These are phyloP conservation scores for Coranthus polyacanthus DNA, from an alignment of 2,797 vertebrate species.

Conservation along the genomic window DNA sequence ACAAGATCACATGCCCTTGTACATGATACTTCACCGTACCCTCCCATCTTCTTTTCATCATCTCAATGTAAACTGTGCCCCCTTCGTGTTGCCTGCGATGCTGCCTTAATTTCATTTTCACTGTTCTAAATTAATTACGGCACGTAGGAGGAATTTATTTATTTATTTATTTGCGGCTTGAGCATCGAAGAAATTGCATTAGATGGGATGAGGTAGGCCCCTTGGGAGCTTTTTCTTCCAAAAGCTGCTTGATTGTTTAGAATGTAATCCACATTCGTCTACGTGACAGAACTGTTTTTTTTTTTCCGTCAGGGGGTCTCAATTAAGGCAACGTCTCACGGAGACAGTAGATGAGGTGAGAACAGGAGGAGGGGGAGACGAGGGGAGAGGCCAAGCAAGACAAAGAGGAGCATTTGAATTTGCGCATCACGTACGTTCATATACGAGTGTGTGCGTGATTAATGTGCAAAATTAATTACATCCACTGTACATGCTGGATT, in stretches of 20 bases:
- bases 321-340: constrained; percentile 47
- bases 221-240: constrained; percentile 47
- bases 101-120: constrained; percentile 75
- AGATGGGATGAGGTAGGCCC: constrained; percentile 66
- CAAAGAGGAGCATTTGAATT: constrained; percentile 8
- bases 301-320: constrained; percentile 42
- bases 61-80: constrained; percentile 43
- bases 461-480: constrained; percentile 68
- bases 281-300: constrained; percentile 36
- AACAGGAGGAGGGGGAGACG: constrained; percentile 8
- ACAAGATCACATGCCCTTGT: constrained; percentile 10
- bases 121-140: constrained; percentile 74
- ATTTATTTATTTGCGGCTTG: constrained; percentile 68
- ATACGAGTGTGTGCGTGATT: constrained; percentile 21
- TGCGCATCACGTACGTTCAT: not conserved
- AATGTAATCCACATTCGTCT: constrained; percentile 54
- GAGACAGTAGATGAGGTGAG: constrained; percentile 30
- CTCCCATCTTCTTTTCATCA: constrained; percentile 38
- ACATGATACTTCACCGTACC: constrained; percentile 18
- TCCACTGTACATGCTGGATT: constrained; percentile 28
- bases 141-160: constrained; percentile 53
- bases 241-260: constrained; percentile 59
- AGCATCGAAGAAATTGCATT: constrained; percentile 76
- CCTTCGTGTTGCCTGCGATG: constrained; percentile 27
- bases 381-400: constrained; percentile 7